Conservation (phyloP, 2,113 vertebrate genomes). For the Hippocampus abdominalis region DNA sequence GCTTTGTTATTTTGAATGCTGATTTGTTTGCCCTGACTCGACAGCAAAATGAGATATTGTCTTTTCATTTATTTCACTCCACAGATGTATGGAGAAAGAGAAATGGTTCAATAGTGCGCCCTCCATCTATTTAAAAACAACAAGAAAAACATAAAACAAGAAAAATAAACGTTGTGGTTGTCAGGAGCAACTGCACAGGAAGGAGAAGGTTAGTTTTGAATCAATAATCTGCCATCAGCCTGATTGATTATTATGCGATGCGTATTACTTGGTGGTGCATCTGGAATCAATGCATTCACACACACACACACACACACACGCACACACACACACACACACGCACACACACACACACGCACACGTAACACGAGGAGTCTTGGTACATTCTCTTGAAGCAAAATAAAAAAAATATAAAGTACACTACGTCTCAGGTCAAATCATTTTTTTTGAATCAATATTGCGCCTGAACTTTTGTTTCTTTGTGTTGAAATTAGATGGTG, state of each 20-base stretch:
- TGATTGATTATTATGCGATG: slow-evolving; percentile 39
- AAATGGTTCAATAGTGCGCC: background rate
- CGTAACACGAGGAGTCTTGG: slow-evolving; percentile 47
- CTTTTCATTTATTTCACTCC: background rate
- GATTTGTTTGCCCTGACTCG: background rate
- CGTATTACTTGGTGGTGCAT: slow-evolving; percentile 35
- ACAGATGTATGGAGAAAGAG: background rate
- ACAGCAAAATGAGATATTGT: slow-evolving; percentile 5
- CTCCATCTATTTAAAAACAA: background rate
- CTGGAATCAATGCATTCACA: slow-evolving; percentile 51
- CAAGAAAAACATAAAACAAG: background rate
- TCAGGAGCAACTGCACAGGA: slow-evolving; percentile 8
- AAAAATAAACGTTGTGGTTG: slow-evolving; percentile 7
- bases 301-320: background rate
- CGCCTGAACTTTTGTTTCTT: slow-evolving; percentile 3
- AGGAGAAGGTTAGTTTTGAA: slow-evolving; percentile 22
- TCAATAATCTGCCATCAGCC: slow-evolving; percentile 51
- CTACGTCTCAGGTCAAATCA: slow-evolving; percentile 20
- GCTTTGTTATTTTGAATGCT: background rate
- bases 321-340: too few species aligned
- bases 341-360: too few species aligned
- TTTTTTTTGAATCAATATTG: slow-evolving; percentile 29
- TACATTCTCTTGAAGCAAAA: slow-evolving; percentile 46
- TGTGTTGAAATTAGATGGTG: slow-evolving; percentile 3
- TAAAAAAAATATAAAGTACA: slow-evolving; percentile 24